These are phyloP conservation scores for Ochotona curzoniae DNA, from an alignment of 2,113 vertebrate genomes.

Conservation along the genomic window DNA sequence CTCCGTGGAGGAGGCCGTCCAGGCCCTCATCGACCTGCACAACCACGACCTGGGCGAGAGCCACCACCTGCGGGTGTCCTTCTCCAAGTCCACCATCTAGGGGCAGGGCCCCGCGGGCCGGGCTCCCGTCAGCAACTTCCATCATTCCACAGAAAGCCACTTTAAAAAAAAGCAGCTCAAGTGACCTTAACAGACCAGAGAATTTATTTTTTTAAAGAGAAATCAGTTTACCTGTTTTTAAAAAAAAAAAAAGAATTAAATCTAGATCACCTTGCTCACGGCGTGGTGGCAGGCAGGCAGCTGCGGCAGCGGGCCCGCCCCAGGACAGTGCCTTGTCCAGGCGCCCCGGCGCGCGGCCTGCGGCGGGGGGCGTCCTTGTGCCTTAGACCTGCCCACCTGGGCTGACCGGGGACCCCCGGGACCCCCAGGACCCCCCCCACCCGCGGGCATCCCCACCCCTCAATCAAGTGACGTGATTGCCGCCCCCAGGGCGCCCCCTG, in stretches of 20 bases:
- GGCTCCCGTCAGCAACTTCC: conserved; percentile 84
- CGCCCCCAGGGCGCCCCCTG: background rate
- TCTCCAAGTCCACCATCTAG: conserved; percentile 98
- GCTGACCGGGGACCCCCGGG: background rate
- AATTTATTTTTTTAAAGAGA: conserved; percentile 91
- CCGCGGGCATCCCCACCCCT: background rate
- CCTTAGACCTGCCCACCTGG: conserved; percentile 81
- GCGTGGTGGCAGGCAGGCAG: conserved; percentile 80
- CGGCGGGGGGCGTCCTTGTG: conserved; percentile 82
- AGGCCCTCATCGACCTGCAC: conserved; percentile 96
- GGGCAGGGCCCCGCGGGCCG: conserved; percentile 49
- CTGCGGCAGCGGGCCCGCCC: conserved; percentile 1
- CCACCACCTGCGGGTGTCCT: conserved; percentile 96
- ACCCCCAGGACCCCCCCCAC: background rate
- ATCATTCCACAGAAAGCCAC: conserved; percentile 91
- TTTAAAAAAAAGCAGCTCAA: conserved; percentile 89
- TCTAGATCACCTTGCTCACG: conserved; percentile 84
- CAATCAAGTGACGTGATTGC: conserved; percentile 71
- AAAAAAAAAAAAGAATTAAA: conserved; percentile 86
- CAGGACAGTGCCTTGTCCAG: too few species aligned
- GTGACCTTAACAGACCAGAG: conserved; percentile 92
- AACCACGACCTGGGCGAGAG: conserved; percentile 97
- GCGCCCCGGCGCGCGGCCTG: background rate
- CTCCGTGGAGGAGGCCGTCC: conserved; percentile 97
- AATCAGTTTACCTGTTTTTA: conserved; percentile 90